Evolutionary conservation across 30 jellyfish, hydroid and myxozoan species (phyloP), one percentile per base, ranked within the genome.

Genomic region (Chrysaora quinquecirrha): DNA sequence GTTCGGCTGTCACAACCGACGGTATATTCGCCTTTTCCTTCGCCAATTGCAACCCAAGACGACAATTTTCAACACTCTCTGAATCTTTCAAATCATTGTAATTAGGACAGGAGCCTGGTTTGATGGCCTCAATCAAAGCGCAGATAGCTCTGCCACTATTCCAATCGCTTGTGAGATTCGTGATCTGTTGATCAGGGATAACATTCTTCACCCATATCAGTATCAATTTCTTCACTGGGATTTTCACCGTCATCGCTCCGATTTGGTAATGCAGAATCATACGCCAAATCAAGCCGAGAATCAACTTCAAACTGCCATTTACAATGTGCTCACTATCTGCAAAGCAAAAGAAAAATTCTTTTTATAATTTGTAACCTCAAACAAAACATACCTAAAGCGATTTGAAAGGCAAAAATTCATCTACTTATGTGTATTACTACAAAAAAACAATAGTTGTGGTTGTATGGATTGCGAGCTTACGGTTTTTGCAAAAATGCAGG

Each of bases 241-340:
- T 78, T 56, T 86, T 86, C 31, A 90, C 89, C 0, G 96, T 78
- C 86, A 65, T 75, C 14, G 96, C 95, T 14, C 98, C 98, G 32
- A 95, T 95, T 78, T 95, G 99, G 78, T 95, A 95, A 48, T 90
- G 93, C 14, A 95, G 85, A 63, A 95, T 95, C 89, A 95, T 68
- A 12, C 95, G 98, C 99, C 99, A 95, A 27, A 95, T 71, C 21
- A 95, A 75, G 0, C 97, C 99, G 21, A 95, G 87, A 19, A 95
- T 95, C 68, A 95, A 89, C 78, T 95, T 95, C 33, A 82, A 66
- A 60, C 88, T 90, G 23, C 98, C 97, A 83, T 70, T 91, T 35
- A 86, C 97, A 19, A 95, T 87, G 76, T 90, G 98, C 28, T 86
- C 98, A 79, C 96, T 88, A 46, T 95, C 97, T 95, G 90, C 24